Evolutionary conservation across 2,888 invertebrate genomes (phyloP).

Genomic region (Drosophila atripex): DNA sequence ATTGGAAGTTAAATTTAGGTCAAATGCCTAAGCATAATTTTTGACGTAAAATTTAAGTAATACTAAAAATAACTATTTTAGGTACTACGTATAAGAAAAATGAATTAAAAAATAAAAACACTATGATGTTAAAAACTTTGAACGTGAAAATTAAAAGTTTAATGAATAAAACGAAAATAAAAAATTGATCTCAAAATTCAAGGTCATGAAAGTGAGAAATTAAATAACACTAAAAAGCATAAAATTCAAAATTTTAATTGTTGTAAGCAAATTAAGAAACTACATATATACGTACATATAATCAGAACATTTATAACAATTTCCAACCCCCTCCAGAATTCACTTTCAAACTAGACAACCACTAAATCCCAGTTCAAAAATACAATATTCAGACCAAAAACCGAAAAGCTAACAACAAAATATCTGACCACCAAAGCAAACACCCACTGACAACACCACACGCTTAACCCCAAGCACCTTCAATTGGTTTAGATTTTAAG

Average conservation of each 20-base stretch:
- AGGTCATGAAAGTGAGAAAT: conserved; percentile 55
- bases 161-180: conserved; percentile 42
- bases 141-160: conserved; percentile 34
- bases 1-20: conserved; percentile 61
- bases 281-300: conserved; percentile 61
- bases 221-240: conserved; percentile 44
- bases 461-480: conserved; percentile 53
- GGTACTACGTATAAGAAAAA: conserved; percentile 68
- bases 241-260: conserved; percentile 81
- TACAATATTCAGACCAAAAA: conserved; percentile 13
- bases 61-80: conserved; percentile 66
- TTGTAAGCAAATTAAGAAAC: conserved; percentile 71
- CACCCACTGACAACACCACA: conserved; percentile 27
- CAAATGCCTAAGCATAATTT: conserved; percentile 81
- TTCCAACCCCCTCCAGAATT: conserved; percentile 29
- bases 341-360: conserved; percentile 13
- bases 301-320: conserved; percentile 61
- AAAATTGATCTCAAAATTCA: conserved; percentile 27
- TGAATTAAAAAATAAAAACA: conserved; percentile 37
- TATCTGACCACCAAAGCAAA: conserved; percentile 36
- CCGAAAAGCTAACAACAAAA: conserved; percentile 15
- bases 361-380: conserved; percentile 3
- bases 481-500: conserved; percentile 82
- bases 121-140: conserved; percentile 52
- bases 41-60: conserved; percentile 58